phyloP scores from a whole-genome alignment of 2,888 invertebrate genomes.

The Poecilus cupreus region DNA sequence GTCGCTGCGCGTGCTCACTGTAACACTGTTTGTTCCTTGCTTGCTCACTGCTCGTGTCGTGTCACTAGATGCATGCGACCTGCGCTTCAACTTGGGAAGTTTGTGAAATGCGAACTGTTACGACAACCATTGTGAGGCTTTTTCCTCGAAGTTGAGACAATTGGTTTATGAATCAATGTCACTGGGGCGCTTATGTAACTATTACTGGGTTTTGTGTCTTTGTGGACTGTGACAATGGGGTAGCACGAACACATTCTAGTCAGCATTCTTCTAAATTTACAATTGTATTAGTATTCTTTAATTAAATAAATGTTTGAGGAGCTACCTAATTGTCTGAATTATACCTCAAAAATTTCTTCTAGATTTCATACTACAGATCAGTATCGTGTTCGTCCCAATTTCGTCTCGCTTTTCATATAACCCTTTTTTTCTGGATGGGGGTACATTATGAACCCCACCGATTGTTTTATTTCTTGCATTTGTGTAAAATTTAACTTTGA shows the following conservation, averaged over 20 bases:
- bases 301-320: no score
- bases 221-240: background rate
- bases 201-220: background rate
- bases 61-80: constrained; percentile 17
- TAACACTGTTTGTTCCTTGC: background rate
- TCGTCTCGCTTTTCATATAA: no score
- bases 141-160: background rate
- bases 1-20: constrained; percentile 61
- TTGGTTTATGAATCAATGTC: constrained; percentile 26
- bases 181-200: constrained; percentile 11
- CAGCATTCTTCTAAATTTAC: no score
- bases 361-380: no score
- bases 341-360: no score
- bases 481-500: no score
- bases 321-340: no score
- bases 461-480: no score
- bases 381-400: no score
- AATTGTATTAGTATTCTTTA: no score
- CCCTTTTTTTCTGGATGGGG: no score
- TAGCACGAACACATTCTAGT: background rate
- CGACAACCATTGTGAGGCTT: background rate
- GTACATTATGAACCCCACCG: no score
- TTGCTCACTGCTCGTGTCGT: background rate
- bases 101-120: background rate
- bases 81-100: constrained; percentile 7